Evolutionary conservation across 2,888 invertebrate species (phyloP), one percentile per base, ranked within the genome.

Genomic region (Nemurella pictetii): DNA sequence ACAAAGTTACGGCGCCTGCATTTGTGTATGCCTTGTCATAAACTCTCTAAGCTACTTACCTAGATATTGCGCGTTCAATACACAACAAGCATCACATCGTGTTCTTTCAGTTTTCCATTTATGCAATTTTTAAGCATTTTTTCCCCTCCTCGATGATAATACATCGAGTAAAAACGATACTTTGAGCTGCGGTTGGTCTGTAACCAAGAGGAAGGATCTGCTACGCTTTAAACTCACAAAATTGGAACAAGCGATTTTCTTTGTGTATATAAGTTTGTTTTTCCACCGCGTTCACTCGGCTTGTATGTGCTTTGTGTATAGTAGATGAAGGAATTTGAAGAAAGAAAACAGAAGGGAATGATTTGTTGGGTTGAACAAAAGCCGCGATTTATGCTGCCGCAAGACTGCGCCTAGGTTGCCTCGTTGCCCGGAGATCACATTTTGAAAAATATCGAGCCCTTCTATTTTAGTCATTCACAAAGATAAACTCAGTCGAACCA

Each of bases 241-340:
- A 78, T 78, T 78, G 78, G 78, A 78, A 78, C 78, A 78, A 78
- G 78, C 78, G 26, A 27, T 78, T 30, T 78, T 78, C 78, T 78
- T 78, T 78, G 78, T 78, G 78, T 30, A 55, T 55, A 55, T 55
- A 78, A 78, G 78, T 78, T 78, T 78, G 78, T 78, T 78, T 78
- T 78, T 78, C 78, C 78, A 78, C 29, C 78, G 78, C 78, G 28
- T 78, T 78, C 78, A n/a, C 78, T 30, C 78, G 75, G 26, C 78
- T 78, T 78, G 78, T 78, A n/a, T 78, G 78, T 78, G 28, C 78
- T 78, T 78, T 78, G 78, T 78, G 78, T 30, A 78, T 30, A 78
- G 78, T 78, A 28, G 78, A 30, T 30, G 78, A 30, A 78, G 78
- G 78, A 78, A 78, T 78, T 78, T 78, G 78, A 26, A 29, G 78